Conservation (phyloP, 2,113 vertebrate genomes). For the Gavialis gangeticus region DNA sequence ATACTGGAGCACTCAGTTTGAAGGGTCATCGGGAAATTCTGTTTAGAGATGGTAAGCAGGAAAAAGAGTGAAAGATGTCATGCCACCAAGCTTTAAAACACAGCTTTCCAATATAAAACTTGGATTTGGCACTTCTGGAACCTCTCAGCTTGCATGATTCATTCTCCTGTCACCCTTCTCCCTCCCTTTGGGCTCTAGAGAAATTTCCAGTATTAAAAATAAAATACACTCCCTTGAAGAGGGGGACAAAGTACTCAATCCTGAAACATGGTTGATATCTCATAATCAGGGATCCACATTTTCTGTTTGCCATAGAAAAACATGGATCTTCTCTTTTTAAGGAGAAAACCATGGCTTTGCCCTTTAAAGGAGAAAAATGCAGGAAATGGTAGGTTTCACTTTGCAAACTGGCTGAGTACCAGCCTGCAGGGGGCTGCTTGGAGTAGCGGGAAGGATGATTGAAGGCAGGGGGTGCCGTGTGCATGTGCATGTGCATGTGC, state of each 20-base stretch:
- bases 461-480: no score
- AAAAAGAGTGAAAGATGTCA: neutral
- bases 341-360: no score
- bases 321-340: no score
- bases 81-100: neutral
- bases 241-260: neutral
- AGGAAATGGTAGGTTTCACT: no score
- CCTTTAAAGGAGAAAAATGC: no score
- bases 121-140: rapidly evolving
- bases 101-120: neutral
- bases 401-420: no score
- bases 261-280: neutral
- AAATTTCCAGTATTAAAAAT: neutral
- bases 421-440: no score
- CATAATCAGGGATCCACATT: neutral
- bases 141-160: neutral
- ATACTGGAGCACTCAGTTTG: neutral
- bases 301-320: neutral
- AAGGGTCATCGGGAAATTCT: neutral
- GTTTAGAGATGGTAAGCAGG: neutral
- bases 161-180: neutral
- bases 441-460: no score
- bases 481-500: no score
- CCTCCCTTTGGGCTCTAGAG: neutral
- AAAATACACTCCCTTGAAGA: neutral